Evolutionary conservation across 2,797 vertebrate genomes (phyloP), one percentile per base, ranked within the genome.

Genomic region (Scomberomorus guttatus): DNA sequence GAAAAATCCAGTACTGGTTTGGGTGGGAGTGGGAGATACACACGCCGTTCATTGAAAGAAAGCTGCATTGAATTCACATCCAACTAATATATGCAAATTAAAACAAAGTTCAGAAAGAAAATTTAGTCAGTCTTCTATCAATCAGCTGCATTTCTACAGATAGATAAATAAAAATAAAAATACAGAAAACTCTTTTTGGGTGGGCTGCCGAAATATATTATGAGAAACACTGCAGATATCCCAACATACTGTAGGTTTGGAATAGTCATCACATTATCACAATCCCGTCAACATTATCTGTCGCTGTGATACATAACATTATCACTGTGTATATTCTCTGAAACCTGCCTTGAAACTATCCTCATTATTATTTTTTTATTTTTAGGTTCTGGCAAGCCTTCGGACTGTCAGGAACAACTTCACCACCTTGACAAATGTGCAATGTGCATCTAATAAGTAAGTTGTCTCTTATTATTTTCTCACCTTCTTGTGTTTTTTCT

Each of bases 361-460:
- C 42, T 44, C 34, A 20, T 25, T 42, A 17, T 68, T 75, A 6
- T 73, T n/a, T 2, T 27, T 18, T 65, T 34, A 55, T 52, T 66
- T 72, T 75, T 18, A 99, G 98, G 98, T 99, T 76, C 95, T 99
- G 37, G 98, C 98, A 24, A 99, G 98, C 81, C 94, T 99, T 61
- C 92, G 97, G 44, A 98, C 97, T 4, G 97, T 99, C 70, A 96
- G 98, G 87, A 98, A 97, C 93, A 99, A 99, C 91, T 98, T 99
- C 91, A 98, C 96, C 5, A 82, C 97, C 42, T 90, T 99, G 75
- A 99, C 98, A 60, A 98, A 98, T 88, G 93, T 99, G 20, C 97
- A 98, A 0, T 97, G 96, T 91, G 86, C 93, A 22, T 94, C 97
- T 75, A 97, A 95, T 93, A 99, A 96, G 98, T 99, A 95, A 96